Evolutionary conservation across 2,113 vertebrate species (phyloP), one percentile per base, ranked within the genome.

Genomic region (Sylvia atricapilla): DNA sequence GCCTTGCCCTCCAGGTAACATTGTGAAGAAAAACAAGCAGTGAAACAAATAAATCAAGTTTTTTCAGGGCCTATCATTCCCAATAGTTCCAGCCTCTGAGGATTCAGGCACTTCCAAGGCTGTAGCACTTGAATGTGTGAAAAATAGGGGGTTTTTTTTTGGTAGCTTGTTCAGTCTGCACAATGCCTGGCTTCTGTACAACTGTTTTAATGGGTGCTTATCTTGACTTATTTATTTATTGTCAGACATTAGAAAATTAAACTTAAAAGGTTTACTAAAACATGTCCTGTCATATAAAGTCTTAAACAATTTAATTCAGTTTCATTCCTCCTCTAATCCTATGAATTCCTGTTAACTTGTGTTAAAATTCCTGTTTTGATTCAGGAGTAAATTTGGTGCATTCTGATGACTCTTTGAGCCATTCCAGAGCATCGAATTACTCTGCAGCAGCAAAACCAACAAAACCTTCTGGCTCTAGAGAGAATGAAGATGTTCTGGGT

Each of bases 391-490:
- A 78, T 59, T 50, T 60, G 47, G 43, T 87, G 39, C 15, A 23
- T 73, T 84, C 47, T 87, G 21, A 64, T 79, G 49, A 79, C 49
- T 74, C 25, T 84, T 37, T 66, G 17, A 88, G 43, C 49, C 50
- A 33, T 94, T 95, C 87, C 84, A 84, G 77, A 91, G 44, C 68
- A 87, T 82, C 67, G 50, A 27, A 84, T 95, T 91, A 82, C 49
- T 93, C 52, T 87, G 77, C 50, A 87, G 87, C 58, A 93, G 62
- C 33, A 94, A 89, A 94, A 74, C 20, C 35, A 90, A 83, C 62
- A 74, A 70, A 92, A 84, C 43, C 23, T 78, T 69, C 30, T 41
- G 60, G 44, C 46, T 73, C 62, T 79, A 67, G 53, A 87, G 62
- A 72, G 69, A 88, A 70, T 24, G 19, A 69, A 83, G 33, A 47